Evolutionary conservation across 2,113 vertebrate genomes (phyloP).

Genomic region (Phalacrocorax brasilianus): DNA sequence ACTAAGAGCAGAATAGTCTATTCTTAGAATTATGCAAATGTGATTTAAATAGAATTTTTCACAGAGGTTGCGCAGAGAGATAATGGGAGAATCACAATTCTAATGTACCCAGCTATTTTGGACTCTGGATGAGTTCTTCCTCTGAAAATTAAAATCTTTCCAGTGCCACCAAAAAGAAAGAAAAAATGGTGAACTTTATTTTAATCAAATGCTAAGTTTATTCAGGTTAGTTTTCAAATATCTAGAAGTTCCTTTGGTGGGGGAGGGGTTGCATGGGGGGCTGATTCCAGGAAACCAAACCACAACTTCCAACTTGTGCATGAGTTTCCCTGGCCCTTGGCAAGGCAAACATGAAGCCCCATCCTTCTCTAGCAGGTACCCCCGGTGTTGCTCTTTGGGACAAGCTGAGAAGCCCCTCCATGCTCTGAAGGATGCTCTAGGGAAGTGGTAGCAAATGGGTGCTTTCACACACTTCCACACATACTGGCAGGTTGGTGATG

Average conservation of each 20-base stretch:
- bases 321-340: not conserved
- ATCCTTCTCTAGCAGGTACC: not conserved
- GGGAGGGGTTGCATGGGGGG: not conserved
- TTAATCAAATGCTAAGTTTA: not conserved
- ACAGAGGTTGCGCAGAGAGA: not conserved
- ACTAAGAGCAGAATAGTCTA: constrained; percentile 47
- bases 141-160: not conserved
- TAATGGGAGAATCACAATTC: not conserved
- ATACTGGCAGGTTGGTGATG: not conserved
- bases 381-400: not conserved
- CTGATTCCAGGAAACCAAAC: not conserved
- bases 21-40: constrained; percentile 54
- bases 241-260: not conserved
- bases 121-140: not conserved
- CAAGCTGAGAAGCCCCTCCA: not conserved
- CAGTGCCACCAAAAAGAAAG: not conserved
- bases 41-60: constrained; percentile 51
- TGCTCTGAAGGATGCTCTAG: not conserved
- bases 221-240: not conserved
- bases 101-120: constrained; percentile 1
- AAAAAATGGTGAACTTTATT: not conserved
- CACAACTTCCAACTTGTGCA: not conserved
- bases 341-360: fast-evolving
- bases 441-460: not conserved
- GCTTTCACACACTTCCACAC: fast-evolving